These are phyloP conservation scores for Anorthoa munda DNA, from an alignment of 2,888 invertebrate species.

Conservation along the genomic window DNA sequence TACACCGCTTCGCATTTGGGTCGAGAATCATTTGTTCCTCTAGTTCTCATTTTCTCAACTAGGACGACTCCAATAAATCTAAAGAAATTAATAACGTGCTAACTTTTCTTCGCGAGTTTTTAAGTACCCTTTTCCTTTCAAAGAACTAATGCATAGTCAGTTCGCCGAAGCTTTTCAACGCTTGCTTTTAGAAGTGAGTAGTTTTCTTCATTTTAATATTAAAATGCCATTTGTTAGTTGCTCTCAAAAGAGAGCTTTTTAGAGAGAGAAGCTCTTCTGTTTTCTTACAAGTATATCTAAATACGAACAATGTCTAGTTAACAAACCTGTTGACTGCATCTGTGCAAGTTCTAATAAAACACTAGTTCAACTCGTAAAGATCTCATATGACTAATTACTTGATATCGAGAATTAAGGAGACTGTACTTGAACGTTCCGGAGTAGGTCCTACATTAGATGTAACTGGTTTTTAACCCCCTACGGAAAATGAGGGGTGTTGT, in stretches of 20 bases:
- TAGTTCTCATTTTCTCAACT: slow-evolving; percentile 10
- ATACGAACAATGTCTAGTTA: background rate
- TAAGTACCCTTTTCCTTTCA: slow-evolving; percentile 23
- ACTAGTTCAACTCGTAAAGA: slow-evolving; percentile 9
- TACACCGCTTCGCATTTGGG: background rate
- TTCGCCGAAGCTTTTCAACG: slow-evolving; percentile 13
- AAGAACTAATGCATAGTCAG: slow-evolving; percentile 12
- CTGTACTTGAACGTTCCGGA: slow-evolving; percentile 8
- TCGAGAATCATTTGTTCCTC: slow-evolving; percentile 7
- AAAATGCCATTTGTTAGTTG: slow-evolving; percentile 11
- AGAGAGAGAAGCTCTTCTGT: background rate
- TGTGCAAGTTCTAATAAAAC: background rate
- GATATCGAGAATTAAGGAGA: slow-evolving; percentile 23
- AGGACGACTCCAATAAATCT: slow-evolving; percentile 21
- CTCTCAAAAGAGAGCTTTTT: background rate
- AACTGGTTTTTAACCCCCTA: slow-evolving; percentile 27
- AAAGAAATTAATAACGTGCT: slow-evolving; percentile 35
- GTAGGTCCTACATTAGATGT: slow-evolving; percentile 14
- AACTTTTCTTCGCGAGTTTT: slow-evolving; percentile 25
- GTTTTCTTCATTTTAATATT: slow-evolving; percentile 15
- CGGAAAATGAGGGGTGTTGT: too few relatives aligned
- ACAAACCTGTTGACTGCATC: background rate
- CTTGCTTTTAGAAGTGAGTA: slow-evolving; percentile 4
- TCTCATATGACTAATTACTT: slow-evolving; percentile 4
- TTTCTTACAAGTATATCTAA: background rate